phyloP scores from a whole-genome alignment of 2,888 invertebrate genomes.

The Dromius quadrimaculatus region DNA sequence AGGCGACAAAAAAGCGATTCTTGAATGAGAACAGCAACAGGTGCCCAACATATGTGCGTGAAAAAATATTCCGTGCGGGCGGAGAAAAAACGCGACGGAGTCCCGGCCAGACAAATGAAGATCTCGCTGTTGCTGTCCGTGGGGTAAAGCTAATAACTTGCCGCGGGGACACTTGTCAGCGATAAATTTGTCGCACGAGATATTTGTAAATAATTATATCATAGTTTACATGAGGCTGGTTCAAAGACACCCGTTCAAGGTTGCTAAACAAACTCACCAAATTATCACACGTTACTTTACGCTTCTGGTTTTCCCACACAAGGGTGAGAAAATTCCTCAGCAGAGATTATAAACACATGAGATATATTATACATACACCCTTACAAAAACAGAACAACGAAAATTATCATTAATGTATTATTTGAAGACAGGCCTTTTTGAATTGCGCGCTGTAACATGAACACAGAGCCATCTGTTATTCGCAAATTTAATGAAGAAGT shows the following conservation, averaged over 20 bases:
- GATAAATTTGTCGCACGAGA: conserved; percentile 45
- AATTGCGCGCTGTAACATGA: no score
- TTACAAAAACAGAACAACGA: no score
- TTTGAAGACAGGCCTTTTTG: no score
- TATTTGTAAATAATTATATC: conserved; percentile 50
- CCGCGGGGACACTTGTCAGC: conserved; percentile 43
- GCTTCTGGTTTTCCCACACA: conserved; percentile 15
- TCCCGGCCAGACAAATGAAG: conserved; percentile 18
- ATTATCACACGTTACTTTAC: conserved; percentile 9
- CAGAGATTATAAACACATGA: conserved; percentile 23
- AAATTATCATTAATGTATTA: no score
- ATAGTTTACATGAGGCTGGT: conserved; percentile 44
- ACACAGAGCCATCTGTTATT: no score
- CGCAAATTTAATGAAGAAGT: no score
- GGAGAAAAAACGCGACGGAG: conserved; percentile 40
- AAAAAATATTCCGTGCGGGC: conserved; percentile 41
- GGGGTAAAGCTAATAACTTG: conserved; percentile 41
- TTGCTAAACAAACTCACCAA: conserved; percentile 14
- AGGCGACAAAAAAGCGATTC: conserved; percentile 37
- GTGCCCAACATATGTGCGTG: conserved; percentile 60
- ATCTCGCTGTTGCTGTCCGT: conserved; percentile 39
- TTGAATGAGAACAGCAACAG: conserved; percentile 56
- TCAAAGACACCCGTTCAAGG: conserved; percentile 41
- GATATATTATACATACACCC: conserved; percentile 11
- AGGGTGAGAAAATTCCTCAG: conserved; percentile 25